Evolutionary conservation across 2,888 invertebrate species (phyloP).

Genomic region (Eilema depressum): DNA sequence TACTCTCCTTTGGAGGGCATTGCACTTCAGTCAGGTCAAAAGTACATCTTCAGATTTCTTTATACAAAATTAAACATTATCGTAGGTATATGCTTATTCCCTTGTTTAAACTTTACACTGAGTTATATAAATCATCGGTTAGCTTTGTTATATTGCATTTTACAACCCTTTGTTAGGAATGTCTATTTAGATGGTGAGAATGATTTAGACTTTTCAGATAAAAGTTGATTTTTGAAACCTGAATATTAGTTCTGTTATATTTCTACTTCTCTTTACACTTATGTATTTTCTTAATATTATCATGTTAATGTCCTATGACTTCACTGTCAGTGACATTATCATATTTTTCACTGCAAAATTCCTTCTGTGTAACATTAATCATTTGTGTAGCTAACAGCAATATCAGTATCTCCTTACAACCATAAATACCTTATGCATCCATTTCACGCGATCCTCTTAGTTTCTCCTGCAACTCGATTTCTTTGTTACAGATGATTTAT

Average conservation of each 20-base stretch:
- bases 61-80: not conserved
- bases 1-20: not conserved
- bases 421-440: slow-evolving; percentile 49
- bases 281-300: not conserved
- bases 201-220: too few species aligned
- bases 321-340: not conserved
- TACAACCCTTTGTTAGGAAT: too few species aligned
- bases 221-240: not conserved
- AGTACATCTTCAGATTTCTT: not conserved
- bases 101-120: not conserved
- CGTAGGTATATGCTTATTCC: not conserved
- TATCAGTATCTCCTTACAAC: slow-evolving; percentile 33
- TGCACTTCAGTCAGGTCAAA: not conserved
- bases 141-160: too few species aligned
- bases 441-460: slow-evolving; percentile 50
- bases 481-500: slow-evolving; percentile 66
- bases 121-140: too few species aligned
- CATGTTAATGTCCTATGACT: not conserved
- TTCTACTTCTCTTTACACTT: not conserved
- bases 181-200: too few species aligned
- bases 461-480: slow-evolving; percentile 55
- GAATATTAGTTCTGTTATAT: not conserved
- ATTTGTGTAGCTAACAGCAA: slow-evolving; percentile 29
- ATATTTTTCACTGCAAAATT: slow-evolving; percentile 15
- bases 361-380: slow-evolving; percentile 14